Conservation (phyloP, 2,888 invertebrate genomes). For the Tinea semifulvella region DNA sequence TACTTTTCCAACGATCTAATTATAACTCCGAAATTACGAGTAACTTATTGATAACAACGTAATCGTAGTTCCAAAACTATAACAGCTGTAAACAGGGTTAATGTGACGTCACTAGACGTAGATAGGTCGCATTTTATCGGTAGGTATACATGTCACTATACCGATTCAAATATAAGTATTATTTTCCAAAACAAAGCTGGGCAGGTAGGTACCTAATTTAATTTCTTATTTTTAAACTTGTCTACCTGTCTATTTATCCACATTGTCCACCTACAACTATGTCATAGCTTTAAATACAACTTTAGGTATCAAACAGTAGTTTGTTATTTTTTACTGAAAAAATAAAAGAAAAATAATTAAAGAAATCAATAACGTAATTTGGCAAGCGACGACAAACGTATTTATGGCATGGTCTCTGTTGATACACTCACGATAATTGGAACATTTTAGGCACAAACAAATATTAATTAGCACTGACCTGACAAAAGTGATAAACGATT, state of each 20-base stretch:
- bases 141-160: too few relatives aligned
- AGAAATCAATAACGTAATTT: not conserved
- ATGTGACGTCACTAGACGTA: too few relatives aligned
- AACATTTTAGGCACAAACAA: slow-evolving; percentile 1
- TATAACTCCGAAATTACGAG: slow-evolving; percentile 4
- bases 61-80: not conserved
- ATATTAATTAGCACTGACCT: slow-evolving; percentile 7
- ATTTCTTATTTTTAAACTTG: too few relatives aligned
- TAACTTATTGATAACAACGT: slow-evolving; percentile 1
- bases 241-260: too few relatives aligned
- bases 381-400: not conserved
- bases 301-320: too few relatives aligned
- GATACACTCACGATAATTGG: slow-evolving; percentile 2
- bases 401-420: slow-evolving; percentile 1
- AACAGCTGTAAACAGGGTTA: not conserved
- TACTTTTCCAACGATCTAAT: slow-evolving; percentile 9
- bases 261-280: too few relatives aligned
- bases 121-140: not conserved
- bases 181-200: too few relatives aligned
- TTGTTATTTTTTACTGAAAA: not conserved
- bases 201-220: too few relatives aligned
- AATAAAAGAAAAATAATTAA: not conserved
- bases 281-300: too few relatives aligned
- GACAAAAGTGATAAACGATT: slow-evolving; percentile 3
- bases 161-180: too few relatives aligned